phyloP scores from a whole-genome alignment of 2,888 invertebrate genomes.

The Aleiodes leptofemur region DNA sequence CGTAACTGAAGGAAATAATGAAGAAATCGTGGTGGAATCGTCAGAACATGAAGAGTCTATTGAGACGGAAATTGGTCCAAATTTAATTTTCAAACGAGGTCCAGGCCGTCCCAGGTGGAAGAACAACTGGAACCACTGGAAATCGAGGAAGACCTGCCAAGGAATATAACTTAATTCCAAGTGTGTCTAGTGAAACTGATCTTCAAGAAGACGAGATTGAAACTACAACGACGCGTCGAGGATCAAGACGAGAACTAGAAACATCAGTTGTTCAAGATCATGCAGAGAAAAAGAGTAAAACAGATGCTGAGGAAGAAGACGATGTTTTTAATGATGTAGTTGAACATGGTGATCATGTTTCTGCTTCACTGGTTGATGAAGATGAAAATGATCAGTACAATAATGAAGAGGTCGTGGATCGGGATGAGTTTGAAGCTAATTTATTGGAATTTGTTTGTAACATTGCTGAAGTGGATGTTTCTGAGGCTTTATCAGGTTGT shows the following conservation, averaged over 20 bases:
- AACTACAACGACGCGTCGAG: neutral
- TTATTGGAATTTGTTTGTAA: neutral
- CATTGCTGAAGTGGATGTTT: neutral
- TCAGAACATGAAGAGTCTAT: neutral
- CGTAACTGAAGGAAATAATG: neutral
- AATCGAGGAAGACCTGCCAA: slow-evolving; percentile 47
- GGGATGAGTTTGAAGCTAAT: too few species aligned
- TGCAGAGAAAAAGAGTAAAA: neutral
- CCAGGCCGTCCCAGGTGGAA: slow-evolving; percentile 42
- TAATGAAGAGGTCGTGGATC: slow-evolving; percentile 20
- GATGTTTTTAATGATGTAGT: too few species aligned
- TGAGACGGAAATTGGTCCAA: neutral
- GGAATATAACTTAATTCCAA: slow-evolving; percentile 34
- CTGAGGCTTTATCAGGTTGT: neutral
- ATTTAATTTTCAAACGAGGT: slow-evolving; percentile 9
- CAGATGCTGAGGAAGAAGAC: too few species aligned
- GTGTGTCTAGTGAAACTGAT: neutral
- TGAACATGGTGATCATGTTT: slow-evolving; percentile 14
- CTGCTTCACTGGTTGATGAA: neutral
- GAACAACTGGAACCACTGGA: slow-evolving; percentile 45
- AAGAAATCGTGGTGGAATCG: neutral
- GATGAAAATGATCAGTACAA: neutral
- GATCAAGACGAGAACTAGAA: neutral
- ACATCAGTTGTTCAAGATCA: neutral
- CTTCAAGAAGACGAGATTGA: neutral